Conservation (phyloP, 2,888 invertebrate species). For the Lasiommata megera region DNA sequence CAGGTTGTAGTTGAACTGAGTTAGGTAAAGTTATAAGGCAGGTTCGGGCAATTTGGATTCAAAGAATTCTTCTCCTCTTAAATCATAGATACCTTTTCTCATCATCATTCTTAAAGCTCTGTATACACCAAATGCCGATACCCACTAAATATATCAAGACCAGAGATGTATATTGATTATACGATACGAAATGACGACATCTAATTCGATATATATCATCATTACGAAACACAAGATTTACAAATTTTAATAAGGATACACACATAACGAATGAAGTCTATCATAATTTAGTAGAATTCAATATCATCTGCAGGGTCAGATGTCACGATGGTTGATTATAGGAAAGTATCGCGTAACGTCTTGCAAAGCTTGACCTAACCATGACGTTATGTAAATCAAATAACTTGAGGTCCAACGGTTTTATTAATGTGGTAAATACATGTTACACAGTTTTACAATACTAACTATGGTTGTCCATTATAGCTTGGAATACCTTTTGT, state of each 20-base stretch:
- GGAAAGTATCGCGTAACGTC: slow-evolving; percentile 2
- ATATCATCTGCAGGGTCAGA: slow-evolving; percentile 17
- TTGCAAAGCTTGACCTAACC: slow-evolving; percentile 8
- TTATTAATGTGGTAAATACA: background rate
- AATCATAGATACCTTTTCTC: too few species aligned
- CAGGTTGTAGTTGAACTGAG: too few species aligned
- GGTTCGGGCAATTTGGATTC: too few species aligned
- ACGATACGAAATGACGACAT: slow-evolving; percentile 7
- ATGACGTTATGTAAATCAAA: slow-evolving; percentile 5
- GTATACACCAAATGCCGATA: too few species aligned
- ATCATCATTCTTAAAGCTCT: too few species aligned
- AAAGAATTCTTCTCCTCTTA: too few species aligned
- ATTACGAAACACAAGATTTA: slow-evolving; percentile 20
- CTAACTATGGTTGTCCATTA: background rate
- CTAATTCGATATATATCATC: slow-evolving; percentile 5
- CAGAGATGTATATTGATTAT: background rate
- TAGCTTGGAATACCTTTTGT: background rate
- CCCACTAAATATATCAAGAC: background rate
- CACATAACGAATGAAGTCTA: slow-evolving; percentile 31
- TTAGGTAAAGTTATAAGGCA: too few species aligned
- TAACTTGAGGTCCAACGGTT: background rate
- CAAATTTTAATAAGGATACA: slow-evolving; percentile 16
- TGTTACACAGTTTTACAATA: background rate
- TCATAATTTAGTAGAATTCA: slow-evolving; percentile 22
- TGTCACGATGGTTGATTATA: slow-evolving; percentile 10